Evolutionary conservation across 2,888 invertebrate species (phyloP).

Genomic region (Cyrtodaria siliqua): DNA sequence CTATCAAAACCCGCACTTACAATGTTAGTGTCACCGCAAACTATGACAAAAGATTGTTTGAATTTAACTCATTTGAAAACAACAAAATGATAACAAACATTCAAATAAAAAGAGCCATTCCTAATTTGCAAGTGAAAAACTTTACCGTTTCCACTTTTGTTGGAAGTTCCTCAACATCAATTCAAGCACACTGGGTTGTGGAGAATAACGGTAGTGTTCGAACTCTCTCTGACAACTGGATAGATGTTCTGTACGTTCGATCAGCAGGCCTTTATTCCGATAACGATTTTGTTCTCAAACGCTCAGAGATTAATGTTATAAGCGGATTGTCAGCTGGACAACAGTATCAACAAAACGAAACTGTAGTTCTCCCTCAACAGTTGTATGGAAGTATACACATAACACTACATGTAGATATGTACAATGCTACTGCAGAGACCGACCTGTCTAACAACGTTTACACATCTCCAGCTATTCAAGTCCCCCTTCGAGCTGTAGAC

Average conservation of each 20-base stretch:
- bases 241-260: conserved; percentile 19
- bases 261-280: background rate
- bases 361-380: conserved; percentile 8
- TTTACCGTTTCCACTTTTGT: background rate
- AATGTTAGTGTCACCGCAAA: conserved; percentile 15
- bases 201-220: conserved; percentile 15
- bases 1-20: conserved; percentile 26
- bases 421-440: background rate
- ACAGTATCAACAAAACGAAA: background rate
- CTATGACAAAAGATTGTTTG: conserved; percentile 18
- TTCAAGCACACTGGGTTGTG: conserved; percentile 1
- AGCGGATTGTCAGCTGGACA: background rate
- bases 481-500: conserved; percentile 21
- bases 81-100: background rate
- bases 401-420: conserved; percentile 1
- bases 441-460: background rate
- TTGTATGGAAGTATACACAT: conserved; percentile 20
- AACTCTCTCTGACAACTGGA: conserved; percentile 13
- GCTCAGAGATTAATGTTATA: too few relatives aligned
- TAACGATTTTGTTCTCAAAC: too few relatives aligned
- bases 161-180: background rate
- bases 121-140: background rate
- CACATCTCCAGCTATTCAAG: background rate
- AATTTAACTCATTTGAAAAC: conserved; percentile 12
- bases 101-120: background rate